Base-by-base conservation (phyloP, 2,797 vertebrate genomes). In the Rhynchotus rufescens region DNA sequence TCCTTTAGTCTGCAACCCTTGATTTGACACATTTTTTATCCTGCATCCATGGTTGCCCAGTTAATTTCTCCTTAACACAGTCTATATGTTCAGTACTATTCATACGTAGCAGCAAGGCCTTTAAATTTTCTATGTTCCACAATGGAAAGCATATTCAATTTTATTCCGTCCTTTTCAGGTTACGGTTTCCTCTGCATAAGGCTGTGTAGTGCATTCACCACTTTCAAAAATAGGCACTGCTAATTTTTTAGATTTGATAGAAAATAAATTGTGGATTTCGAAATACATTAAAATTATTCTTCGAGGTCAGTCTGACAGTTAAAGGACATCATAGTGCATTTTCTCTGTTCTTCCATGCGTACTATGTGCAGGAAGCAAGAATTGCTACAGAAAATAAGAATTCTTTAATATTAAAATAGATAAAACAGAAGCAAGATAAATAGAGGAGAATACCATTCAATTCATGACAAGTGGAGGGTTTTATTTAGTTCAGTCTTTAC, bases 231-330 rank as follows among this genome's bases (percentile, higher is more conserved):
- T 2, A 73, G 14, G 11, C n/a, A 45, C 32, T 60, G 19, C 4
- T 67, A 66, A 85, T 71, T 96, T 94, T 95, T 89, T 93, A 93
- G 71, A 93, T 89, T 45, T 32, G 30, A 84, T 89, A 20, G 4
- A 67, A 44, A 72, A 89, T 36, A 69, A 88, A 44, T 3, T n/a
- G 15, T 76, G 21, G 5, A 10, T 69, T 44, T 62, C 15, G 79
- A 8, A 75, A 84, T 57, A 79, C 11, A 59, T 49, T 80, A 76
- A 83, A 80, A 88, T 14, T 47, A 42, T 68, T 71, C 74, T 47
- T 67, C 87, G 88, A 86, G 47, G 78, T 67, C 36, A 54, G 69
- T 69, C 75, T 86, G 3, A n/a, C 26, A 44, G 42, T n/a, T 79
- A 42, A 73, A 60, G 17, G 54, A 51, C 9, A 38, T 15, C 9